Evolutionary conservation across 1,140 invertebrate species (phyloP).

Genomic region (Cyrtorhinus lividipennis): DNA sequence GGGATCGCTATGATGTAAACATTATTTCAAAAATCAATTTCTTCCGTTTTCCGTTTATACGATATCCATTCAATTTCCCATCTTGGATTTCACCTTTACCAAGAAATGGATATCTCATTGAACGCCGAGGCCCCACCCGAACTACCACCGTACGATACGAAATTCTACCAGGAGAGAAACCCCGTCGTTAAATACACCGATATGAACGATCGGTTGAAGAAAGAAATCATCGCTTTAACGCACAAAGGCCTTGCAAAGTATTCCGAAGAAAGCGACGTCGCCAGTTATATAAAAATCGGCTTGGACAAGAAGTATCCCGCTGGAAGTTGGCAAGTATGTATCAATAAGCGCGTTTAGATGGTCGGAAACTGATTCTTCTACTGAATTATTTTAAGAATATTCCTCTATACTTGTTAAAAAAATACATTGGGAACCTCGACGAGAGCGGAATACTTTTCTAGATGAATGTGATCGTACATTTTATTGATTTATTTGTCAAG

Average conservation of each 20-base stretch:
- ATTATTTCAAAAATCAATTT: no score
- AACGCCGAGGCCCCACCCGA: not conserved
- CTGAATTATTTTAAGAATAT: no score
- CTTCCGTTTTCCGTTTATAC: no score
- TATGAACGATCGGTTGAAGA: constrained; percentile 1
- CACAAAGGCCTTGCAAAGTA: constrained; percentile 6
- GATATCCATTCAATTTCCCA: no score
- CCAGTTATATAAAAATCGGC: not conserved
- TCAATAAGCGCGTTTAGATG: no score
- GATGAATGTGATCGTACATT: no score
- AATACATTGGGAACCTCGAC: no score
- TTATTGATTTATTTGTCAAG: no score
- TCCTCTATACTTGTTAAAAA: no score
- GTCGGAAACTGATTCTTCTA: no score
- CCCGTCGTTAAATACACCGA: constrained; percentile 8
- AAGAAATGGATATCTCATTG: not conserved
- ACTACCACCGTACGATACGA: constrained; percentile 10
- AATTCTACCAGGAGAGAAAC: constrained; percentile 3
- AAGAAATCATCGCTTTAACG: not conserved
- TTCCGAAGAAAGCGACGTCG: constrained; percentile 7
- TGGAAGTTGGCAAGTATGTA: not conserved
- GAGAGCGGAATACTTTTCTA: no score
- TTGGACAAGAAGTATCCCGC: constrained; percentile 4
- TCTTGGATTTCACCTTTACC: not conserved
- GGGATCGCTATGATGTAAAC: no score